Evolutionary conservation across 1,140 invertebrate species (phyloP), one percentile per base, ranked within the genome.

Genomic region (Drosophila funebris): DNA sequence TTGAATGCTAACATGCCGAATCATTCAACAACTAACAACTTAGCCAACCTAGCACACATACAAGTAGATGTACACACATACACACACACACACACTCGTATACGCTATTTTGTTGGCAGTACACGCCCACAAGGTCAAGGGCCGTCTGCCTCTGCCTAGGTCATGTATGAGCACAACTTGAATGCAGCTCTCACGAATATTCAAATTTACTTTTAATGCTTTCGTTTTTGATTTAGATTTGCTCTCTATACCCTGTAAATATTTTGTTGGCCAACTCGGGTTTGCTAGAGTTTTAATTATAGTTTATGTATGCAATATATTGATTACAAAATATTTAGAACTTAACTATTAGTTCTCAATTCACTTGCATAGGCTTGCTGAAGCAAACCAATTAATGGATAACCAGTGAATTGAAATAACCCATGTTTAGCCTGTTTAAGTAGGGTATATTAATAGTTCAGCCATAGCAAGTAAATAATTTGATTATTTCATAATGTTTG

Each of bases 41-140:
- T n/a, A n/a, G n/a, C n/a, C n/a, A n/a, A n/a, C n/a, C n/a, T 3
- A 24, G 14, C 50, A 24, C 22, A 16, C 24, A 50, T 4, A 16
- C 43, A 14, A 11, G 11, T 18, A 36, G 36, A 66, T 22, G 54
- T 20, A 48, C 22, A 43, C 20, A 66, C 22, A 33, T 24, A 54
- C 18, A 0, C 31, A 27, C 13, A 39, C 54, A 33, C 22, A 54
- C 22, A 36, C 48, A 66, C 11, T 20, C 64, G 11, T 27, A 41
- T 54, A 31, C n/a, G n/a, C n/a, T n/a, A n/a, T n/a, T 46, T 60
- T 13, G 29, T 18, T 18, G 20, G 13, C 22, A 43, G 53, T 29
- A 66, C 75, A 75, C 60, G 54, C 58, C 31, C 52, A 53, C 82
- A 87, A 87, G 82, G 82, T 87, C 82, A 87, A 87, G 83, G 83